A percentile compares a stretch with the other conserved stretches of the same genome.
Evolutionary conservation across 2,797 vertebrate species (phyloP).

Genomic region (Microhierax caerulescens): DNA sequence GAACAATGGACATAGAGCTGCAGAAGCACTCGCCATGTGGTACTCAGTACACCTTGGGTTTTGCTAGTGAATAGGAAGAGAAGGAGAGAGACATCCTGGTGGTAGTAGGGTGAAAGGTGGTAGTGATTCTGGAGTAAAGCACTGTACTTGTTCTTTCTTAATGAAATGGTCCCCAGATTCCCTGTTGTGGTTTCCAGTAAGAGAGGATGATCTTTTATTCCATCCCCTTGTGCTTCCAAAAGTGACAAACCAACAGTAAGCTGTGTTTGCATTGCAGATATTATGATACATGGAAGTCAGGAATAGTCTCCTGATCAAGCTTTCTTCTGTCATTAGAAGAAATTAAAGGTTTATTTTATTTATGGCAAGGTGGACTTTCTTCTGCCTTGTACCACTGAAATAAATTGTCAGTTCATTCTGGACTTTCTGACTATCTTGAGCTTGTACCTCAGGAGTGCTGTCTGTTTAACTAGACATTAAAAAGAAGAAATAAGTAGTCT

Average conservation of each 20-base stretch:
- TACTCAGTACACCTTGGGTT: fast-evolving
- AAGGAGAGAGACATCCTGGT: not conserved
- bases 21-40: fast-evolving
- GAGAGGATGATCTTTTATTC: not conserved
- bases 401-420: not conserved
- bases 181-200: not conserved
- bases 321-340: not conserved
- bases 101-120: not conserved
- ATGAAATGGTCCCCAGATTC: not conserved
- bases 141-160: not conserved
- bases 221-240: not conserved
- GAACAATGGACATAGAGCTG: not conserved
- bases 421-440: not conserved
- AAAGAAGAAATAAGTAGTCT: not conserved
- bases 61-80: not conserved
- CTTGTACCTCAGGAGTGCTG: not conserved
- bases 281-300: not conserved
- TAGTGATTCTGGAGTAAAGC: not conserved
- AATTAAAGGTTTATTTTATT: not conserved
- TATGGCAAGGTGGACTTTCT: not conserved
- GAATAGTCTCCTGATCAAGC: not conserved
- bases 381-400: not conserved
- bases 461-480: not conserved
- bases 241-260: not conserved
- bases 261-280: not conserved